These are phyloP conservation scores for Anagyrus pseudococci DNA, from an alignment of 2,888 invertebrate genomes.

Conservation along the genomic window DNA sequence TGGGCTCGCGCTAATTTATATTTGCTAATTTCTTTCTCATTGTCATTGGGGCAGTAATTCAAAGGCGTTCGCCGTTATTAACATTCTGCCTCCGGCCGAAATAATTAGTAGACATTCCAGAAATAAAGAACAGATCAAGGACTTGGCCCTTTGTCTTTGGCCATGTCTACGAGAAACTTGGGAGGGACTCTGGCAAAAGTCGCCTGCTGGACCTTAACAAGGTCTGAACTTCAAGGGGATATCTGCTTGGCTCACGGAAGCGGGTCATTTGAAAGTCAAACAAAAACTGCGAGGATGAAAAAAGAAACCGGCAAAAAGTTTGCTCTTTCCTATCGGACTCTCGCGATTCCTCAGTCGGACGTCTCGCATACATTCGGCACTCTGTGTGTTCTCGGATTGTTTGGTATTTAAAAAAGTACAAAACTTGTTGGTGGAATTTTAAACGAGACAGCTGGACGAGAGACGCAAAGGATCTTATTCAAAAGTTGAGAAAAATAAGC, in stretches of 20 bases:
- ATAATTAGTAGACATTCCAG: background rate
- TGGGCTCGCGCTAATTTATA: too few species aligned
- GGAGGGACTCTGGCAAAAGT: conserved; percentile 17
- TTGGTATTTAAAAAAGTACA: background rate
- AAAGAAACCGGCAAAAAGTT: conserved; percentile 4
- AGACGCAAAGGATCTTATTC: background rate
- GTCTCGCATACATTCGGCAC: background rate
- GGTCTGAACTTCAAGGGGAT: background rate
- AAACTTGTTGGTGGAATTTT: background rate
- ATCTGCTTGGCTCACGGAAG: background rate
- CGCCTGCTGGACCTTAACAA: background rate
- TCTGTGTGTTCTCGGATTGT: background rate
- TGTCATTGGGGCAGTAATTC: background rate
- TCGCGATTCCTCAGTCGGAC: background rate
- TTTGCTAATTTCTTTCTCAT: background rate
- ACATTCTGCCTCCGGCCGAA: background rate
- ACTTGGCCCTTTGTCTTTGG: background rate
- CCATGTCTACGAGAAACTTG: background rate
- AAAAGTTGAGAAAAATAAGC: too few species aligned
- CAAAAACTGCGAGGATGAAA: conserved; percentile 39
- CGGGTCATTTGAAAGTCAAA: conserved; percentile 45
- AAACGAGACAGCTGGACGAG: too few species aligned
- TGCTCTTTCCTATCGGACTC: background rate
- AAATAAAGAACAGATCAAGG: background rate
- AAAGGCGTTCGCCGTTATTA: background rate